Evolutionary conservation across 2,797 vertebrate genomes (phyloP), one percentile per base, ranked within the genome.

Genomic region (Bufotes viridis): DNA sequence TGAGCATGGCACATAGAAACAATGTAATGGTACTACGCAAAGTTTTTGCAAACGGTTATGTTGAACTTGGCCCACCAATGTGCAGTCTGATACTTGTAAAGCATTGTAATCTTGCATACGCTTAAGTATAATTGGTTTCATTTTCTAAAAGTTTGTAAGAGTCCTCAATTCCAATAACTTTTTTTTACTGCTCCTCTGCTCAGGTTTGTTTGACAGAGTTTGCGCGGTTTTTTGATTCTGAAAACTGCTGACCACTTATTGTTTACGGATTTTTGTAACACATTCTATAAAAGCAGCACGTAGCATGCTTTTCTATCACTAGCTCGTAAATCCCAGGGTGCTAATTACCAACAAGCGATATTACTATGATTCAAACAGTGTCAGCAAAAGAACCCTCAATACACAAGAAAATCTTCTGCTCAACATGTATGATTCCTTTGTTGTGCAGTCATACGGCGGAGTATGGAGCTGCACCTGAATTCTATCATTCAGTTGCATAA

Each of bases 381-480:
- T 53, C 34, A 1, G 42, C n/a, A 74, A 53, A 55, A 63, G 26
- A 10, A 87, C n/a, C n/a, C 17, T 49, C 57, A 74, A 60, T 75
- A 29, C 42, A 55, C 7, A 57, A n/a, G 18, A 72, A 70, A 34
- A 58, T 83, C 1, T 67, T 78, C 80, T 34, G 24, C 51, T 22
- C 60, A 11, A 76, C 69, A 65, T 14, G 55, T 2, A 67, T 18
- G 34, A 87, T 82, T 63, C 75, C 7, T 82, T 42, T 81, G 20
- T 53, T 81, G 57, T 75, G 18, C 42, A 82, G 22, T n/a, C 29
- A 49, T 26, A 61, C 4, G 49, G 49, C 26, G 22, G 2, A 13
- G 20, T 72, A 14, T 7, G 13, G 74, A 67, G 63, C 22, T 74
- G 53, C 65, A 88, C 55, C 57, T 80, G 82, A 80, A 69, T 79